Base-by-base conservation (phyloP, 2,888 invertebrate species). In the Andrena trimmerana region DNA sequence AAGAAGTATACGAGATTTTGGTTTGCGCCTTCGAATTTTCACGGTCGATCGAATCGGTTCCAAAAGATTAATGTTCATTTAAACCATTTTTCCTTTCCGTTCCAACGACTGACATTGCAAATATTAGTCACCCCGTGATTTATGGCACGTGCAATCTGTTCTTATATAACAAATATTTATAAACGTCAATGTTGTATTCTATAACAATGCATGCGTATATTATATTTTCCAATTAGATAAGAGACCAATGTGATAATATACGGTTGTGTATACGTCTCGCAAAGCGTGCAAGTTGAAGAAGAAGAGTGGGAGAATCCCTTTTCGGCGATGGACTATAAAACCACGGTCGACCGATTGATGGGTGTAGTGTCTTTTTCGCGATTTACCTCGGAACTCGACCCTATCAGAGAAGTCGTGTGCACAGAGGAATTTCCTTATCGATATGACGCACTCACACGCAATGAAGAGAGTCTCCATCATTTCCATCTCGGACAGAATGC, bases 401-500 rank as follows among this genome's bases (percentile, higher is more conserved):
- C 69, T 79, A 76, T 62, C 76, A 24, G 27, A 63, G 20, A 50
- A n/a, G 13, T 52, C 13, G 27, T 36, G 60, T 50, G 33, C 31
- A 13, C 24, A 20, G n/a, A 29, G 10, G 4, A 50, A 29, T 20
- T 48, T 33, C 0, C 27, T 68, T 31, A 66, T 24, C 29, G 86
- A 84, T 50, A 93, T 92, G 91, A 81, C 89, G 59, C 86, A 83
- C 7, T 80, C 84, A n/a, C 42, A 86, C 5, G 81, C 81, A 8
- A 84, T 78, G 10, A 89, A 92, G 71, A 91, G 93, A 72, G 91
- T 93, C 75, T 93, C 93, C 63, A 83, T 91, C 50, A 90, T 93
- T 73, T 93, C 93, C 67, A 86, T 91, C 36, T 91, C 92, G 78
- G 92, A 92, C 71, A 91, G 88, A 77, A 93, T 93, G 92, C 92